Percentiles rank a stretch among this genome's conserved stretches.
Conservation (phyloP, 2,113 vertebrate genomes). For the Heteronetta atricapilla region DNA sequence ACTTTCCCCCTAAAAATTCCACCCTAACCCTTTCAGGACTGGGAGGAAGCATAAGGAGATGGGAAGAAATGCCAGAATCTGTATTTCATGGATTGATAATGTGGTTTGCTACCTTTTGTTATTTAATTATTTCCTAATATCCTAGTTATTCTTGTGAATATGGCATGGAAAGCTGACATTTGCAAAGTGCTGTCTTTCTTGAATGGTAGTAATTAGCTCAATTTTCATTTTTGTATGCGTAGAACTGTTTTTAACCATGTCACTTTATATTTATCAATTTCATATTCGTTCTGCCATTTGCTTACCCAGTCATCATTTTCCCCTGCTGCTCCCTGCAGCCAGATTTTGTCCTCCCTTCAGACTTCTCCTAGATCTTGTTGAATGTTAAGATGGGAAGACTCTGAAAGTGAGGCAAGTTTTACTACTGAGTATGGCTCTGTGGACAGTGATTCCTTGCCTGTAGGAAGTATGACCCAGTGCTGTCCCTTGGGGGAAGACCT, state of each 20-base stretch:
- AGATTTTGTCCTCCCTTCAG: not conserved
- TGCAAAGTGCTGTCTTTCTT: not conserved
- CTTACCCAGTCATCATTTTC: not conserved
- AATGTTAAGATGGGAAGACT: not conserved
- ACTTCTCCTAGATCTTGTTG: not conserved
- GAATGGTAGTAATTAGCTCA: not conserved
- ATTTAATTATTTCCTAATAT: not conserved
- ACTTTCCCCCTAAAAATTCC: not conserved
- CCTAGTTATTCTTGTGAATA: not conserved
- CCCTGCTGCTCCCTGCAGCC: not conserved
- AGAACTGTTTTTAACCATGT: not conserved
- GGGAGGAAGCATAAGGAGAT: not conserved
- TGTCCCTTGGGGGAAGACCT: not conserved
- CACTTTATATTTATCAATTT: not conserved
- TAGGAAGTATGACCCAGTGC: not conserved
- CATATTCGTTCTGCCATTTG: not conserved
- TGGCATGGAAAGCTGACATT: not conserved
- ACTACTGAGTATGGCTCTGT: not conserved
- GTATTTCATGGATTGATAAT: not conserved
- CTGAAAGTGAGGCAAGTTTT: not conserved
- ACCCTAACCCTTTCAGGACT: not conserved
- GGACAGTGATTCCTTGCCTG: not conserved
- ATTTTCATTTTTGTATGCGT: not conserved
- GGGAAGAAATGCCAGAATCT: not conserved
- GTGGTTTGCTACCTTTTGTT: not conserved